Base-by-base conservation (phyloP, 2,888 invertebrate species). In the Coronaproctus castanopsis region DNA sequence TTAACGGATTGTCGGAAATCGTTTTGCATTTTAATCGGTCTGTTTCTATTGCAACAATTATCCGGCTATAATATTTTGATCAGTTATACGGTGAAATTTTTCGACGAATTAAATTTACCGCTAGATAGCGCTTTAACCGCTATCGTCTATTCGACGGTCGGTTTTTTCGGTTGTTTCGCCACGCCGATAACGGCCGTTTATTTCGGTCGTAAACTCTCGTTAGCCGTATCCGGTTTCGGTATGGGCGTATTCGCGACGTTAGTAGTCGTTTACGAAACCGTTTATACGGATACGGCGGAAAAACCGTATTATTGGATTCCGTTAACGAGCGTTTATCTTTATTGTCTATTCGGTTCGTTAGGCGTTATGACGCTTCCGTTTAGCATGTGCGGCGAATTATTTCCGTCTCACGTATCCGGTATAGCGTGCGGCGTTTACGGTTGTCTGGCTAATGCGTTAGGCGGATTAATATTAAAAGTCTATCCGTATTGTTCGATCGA, bases 281-380 rank as follows among this genome's bases (percentile, higher is more conserved):
- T 55, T 2, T 59, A 24, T 52, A 22, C 51, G 19, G 52, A 21
- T 14, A n/a, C 14, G 8, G 14, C 19, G 2, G 5, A 19, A 14
- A 23, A 59, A 36, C 59, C 55, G 10, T 59, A 59, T n/a, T 59
- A 54, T 18, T 55, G 55, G 52, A 10, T 59, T n/a, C 55, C 55
- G 2, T 36, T 59, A 3, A 55, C 24, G 52, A 55, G 55, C 55
- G 50, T 59, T 1, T 59, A 59, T 36, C n/a, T 51, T 5, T 59
- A 59, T 52, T 55, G 55, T 52, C 19, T 59, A 18, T 55, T 55
- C 52, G 52, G 59, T 36, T 52, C 59, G 10, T 24, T 59, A 8
- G 59, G 59, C n/a, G 59, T 59, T 5, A 22, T 59, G 10, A 55
- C 59, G 24, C n/a, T 59, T 20, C 55, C 59, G n/a, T 59, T 59